Evolutionary conservation across 2,888 invertebrate species (phyloP).

Genomic region (Malthinus seriepunctatus): DNA sequence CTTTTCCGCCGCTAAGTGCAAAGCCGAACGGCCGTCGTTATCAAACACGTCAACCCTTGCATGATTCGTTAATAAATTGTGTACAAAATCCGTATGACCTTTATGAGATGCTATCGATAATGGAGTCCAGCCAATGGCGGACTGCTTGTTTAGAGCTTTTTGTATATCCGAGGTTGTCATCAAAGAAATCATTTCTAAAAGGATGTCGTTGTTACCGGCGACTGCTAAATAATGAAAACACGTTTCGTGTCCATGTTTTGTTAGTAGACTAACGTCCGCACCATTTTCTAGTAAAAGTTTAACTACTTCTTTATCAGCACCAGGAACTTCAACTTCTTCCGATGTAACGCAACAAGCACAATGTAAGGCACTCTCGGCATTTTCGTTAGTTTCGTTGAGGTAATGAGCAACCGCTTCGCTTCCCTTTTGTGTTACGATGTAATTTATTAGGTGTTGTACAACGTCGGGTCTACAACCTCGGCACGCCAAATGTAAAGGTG

Average conservation of each 20-base stretch:
- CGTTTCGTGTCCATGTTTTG: slow-evolving; percentile 87
- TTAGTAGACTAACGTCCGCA: slow-evolving; percentile 84
- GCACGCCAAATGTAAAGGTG: slow-evolving; percentile 93
- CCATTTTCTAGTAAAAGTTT: slow-evolving; percentile 87
- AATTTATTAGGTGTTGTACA: slow-evolving; percentile 82
- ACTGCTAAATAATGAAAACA: slow-evolving; percentile 95
- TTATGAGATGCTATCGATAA: slow-evolving; percentile 93
- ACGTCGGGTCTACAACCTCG: slow-evolving; percentile 84
- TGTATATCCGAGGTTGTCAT: slow-evolving; percentile 90
- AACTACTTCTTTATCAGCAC: slow-evolving; percentile 85
- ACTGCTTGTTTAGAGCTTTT: slow-evolving; percentile 92
- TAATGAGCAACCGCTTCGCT: slow-evolving; percentile 80
- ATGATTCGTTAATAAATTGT: slow-evolving; percentile 86
- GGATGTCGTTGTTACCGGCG: slow-evolving; percentile 93
- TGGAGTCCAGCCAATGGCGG: slow-evolving; percentile 95
- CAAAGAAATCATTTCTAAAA: slow-evolving; percentile 91
- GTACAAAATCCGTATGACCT: slow-evolving; percentile 94
- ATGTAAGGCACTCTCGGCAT: slow-evolving; percentile 93
- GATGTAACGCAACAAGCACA: slow-evolving; percentile 90
- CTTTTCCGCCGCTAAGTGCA: slow-evolving; percentile 93
- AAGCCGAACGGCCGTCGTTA: slow-evolving; percentile 90
- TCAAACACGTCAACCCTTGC: slow-evolving; percentile 99
- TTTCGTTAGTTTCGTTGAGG: slow-evolving; percentile 86
- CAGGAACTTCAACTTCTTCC: slow-evolving; percentile 73
- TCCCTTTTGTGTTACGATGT: slow-evolving; percentile 76